phyloP scores from a whole-genome alignment of 1,140 invertebrate species.

The Chrysoperla carnea region DNA sequence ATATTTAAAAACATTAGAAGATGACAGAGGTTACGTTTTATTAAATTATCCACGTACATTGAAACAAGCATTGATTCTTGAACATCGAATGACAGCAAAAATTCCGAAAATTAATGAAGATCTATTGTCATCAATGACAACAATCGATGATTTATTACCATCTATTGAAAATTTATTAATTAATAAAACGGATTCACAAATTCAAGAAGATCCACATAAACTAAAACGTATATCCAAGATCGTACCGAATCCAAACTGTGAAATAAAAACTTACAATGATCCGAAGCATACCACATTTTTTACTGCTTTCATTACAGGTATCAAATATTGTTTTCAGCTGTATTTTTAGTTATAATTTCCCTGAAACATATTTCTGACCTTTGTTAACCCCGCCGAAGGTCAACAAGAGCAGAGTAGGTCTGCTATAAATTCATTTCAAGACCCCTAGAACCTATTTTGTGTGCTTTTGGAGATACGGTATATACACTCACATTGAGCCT shows the following conservation, averaged over 20 bases:
- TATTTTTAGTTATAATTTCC: too few relatives aligned
- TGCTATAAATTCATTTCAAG: too few relatives aligned
- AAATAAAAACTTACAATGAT: too few relatives aligned
- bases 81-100: constrained; percentile 27
- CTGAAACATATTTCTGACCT: too few relatives aligned
- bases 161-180: too few relatives aligned
- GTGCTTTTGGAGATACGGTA: too few relatives aligned
- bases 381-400: too few relatives aligned
- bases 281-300: constrained; percentile 27
- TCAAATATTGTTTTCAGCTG: too few relatives aligned
- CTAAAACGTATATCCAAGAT: not conserved
- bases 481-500: too few relatives aligned
- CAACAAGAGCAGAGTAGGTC: too few relatives aligned
- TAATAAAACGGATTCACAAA: not conserved
- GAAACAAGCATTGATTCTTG: constrained; percentile 32
- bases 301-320: constrained; percentile 14
- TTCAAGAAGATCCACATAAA: not conserved
- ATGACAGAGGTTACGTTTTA: constrained; percentile 35
- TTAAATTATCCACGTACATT: constrained; percentile 39
- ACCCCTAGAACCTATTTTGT: too few relatives aligned
- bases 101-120: constrained; percentile 13
- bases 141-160: constrained; percentile 12
- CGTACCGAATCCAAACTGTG: not conserved
- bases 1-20: constrained; percentile 29
- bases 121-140: constrained; percentile 16